Evolutionary conservation across 2,888 invertebrate genomes (phyloP).

Genomic region (Volucella zonaria): DNA sequence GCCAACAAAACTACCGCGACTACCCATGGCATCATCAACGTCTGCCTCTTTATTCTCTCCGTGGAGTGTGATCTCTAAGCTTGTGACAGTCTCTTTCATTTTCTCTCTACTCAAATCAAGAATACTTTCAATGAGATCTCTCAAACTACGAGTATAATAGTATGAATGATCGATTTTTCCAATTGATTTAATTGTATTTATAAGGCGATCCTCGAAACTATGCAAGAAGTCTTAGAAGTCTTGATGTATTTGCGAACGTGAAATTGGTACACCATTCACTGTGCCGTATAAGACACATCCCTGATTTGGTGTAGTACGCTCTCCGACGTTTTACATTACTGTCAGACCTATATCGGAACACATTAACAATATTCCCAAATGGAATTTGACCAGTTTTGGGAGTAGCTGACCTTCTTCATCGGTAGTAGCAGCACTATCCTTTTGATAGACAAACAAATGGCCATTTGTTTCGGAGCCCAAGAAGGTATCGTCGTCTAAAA

Average conservation of each 20-base stretch:
- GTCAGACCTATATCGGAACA: conserved; percentile 97
- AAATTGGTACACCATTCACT: conserved; percentile 86
- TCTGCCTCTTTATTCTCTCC: conserved; percentile 94
- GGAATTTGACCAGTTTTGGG: conserved; percentile 96
- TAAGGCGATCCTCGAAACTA: conserved; percentile 92
- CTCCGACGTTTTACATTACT: conserved; percentile 96
- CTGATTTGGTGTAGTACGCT: conserved; percentile 92
- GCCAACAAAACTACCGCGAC: too few relatives aligned
- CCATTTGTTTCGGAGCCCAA: conserved; percentile 97
- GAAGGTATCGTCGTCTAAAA: conserved; percentile 98
- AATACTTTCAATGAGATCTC: conserved; percentile 98
- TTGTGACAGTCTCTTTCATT: conserved; percentile 94
- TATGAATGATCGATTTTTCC: conserved; percentile 96
- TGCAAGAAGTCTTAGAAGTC: conserved; percentile 94
- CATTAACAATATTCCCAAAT: conserved; percentile 98
- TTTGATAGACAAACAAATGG: conserved; percentile 98
- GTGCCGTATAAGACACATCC: conserved; percentile 94
- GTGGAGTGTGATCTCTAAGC: conserved; percentile 92
- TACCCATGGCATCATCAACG: conserved; percentile 96
- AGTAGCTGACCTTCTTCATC: conserved; percentile 98
- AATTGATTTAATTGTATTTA: conserved; percentile 95
- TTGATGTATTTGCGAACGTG: conserved; percentile 94
- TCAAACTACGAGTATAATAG: conserved; percentile 95
- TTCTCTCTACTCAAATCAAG: conserved; percentile 94
- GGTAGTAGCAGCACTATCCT: conserved; percentile 97